Conservation (phyloP, 2,797 vertebrate genomes). For the Siniperca scherzeri region DNA sequence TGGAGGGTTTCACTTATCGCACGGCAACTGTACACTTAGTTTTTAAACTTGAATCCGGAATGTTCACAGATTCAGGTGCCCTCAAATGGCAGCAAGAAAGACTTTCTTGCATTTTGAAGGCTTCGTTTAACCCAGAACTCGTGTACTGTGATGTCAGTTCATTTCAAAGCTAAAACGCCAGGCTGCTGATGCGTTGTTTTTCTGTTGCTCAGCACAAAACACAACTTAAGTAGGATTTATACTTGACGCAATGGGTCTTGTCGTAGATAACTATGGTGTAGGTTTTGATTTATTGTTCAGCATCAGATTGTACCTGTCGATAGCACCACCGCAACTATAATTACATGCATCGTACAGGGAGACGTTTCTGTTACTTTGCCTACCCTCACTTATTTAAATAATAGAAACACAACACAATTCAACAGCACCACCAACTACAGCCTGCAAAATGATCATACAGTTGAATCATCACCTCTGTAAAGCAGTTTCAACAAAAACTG, state of each 20-base stretch:
- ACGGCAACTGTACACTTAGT: background rate
- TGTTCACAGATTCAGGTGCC: background rate
- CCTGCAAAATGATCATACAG: background rate
- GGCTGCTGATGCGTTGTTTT: background rate
- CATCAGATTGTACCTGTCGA: background rate
- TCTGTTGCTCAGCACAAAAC: background rate
- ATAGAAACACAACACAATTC: background rate
- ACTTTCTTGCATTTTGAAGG: background rate
- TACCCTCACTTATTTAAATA: background rate
- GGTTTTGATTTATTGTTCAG: background rate
- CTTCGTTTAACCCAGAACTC: background rate
- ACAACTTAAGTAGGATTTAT: background rate
- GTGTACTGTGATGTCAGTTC: background rate
- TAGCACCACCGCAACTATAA: background rate
- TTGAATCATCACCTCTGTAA: background rate
- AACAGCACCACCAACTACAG: background rate
- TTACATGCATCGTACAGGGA: background rate
- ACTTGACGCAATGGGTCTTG: background rate
- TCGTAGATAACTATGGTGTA: background rate
- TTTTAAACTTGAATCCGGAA: background rate
- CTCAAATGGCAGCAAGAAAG: background rate
- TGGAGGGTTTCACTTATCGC: slow-evolving; percentile 1
- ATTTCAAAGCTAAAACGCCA: background rate
- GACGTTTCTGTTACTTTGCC: too few species aligned
- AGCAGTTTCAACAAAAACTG: background rate